Evolutionary conservation across 2,797 vertebrate genomes (phyloP).

Genomic region (Lemur catta): DNA sequence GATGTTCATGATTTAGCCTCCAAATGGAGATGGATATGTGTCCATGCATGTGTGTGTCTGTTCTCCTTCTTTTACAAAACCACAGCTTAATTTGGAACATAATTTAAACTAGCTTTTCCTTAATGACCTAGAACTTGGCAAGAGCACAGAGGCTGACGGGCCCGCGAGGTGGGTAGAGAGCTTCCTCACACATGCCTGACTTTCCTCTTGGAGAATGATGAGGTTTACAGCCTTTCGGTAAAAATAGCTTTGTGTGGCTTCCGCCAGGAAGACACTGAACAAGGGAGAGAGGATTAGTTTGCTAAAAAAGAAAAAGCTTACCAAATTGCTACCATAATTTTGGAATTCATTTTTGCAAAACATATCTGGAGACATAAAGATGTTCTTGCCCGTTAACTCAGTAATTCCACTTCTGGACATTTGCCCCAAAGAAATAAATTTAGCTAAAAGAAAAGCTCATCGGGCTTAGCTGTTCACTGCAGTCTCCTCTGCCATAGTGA

Average conservation of each 20-base stretch:
- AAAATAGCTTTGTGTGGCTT: conserved; percentile 67
- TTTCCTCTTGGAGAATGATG: neutral
- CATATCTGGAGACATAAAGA: neutral
- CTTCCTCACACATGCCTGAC: neutral
- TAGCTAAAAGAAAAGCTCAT: neutral
- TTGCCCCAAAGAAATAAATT: neutral
- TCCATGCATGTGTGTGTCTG: neutral
- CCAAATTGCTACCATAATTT: conserved; percentile 27
- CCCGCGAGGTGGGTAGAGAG: neutral
- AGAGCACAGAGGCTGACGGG: neutral
- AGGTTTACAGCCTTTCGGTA: conserved; percentile 43
- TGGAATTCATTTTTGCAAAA: conserved; percentile 35
- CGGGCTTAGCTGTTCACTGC: neutral
- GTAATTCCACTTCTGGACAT: neutral
- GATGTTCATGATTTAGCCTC: neutral
- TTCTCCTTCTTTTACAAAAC: neutral
- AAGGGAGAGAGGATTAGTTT: conserved; percentile 48
- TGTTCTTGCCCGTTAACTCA: neutral
- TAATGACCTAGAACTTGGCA: conserved; percentile 20
- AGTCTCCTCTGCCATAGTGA: rapidly evolving
- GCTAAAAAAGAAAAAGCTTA: conserved; percentile 57
- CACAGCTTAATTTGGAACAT: conserved; percentile 25
- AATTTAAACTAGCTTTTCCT: conserved; percentile 18
- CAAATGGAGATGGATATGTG: neutral
- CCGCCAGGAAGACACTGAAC: conserved; percentile 44